Conservation (phyloP, 2,888 invertebrate genomes). For the Terebella lapidaria region DNA sequence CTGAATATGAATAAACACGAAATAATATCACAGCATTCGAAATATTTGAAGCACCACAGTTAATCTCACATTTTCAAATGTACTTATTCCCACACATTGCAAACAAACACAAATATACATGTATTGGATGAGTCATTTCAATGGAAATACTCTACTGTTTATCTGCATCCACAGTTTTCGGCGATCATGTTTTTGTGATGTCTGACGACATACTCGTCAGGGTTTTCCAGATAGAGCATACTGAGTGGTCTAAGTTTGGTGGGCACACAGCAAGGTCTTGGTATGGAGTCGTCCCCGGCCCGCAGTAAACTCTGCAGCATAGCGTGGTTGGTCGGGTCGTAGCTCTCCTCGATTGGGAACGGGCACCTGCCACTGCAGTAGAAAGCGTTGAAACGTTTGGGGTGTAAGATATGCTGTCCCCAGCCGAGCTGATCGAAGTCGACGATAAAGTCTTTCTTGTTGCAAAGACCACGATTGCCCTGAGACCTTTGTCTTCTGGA, state of each 20-base stretch:
- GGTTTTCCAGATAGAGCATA: conserved; percentile 47
- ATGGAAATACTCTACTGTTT: too few species aligned
- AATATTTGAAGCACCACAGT: too few species aligned
- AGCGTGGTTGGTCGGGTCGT: conserved; percentile 48
- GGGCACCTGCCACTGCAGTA: conserved; percentile 45
- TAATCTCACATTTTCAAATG: too few species aligned
- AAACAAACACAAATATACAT: too few species aligned
- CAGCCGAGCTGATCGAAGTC: conserved; percentile 48
- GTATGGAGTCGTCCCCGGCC: conserved; percentile 31
- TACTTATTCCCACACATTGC: too few species aligned
- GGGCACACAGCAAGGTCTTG: conserved; percentile 46
- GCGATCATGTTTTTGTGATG: conserved; percentile 48
- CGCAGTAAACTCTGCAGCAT: conserved; percentile 46
- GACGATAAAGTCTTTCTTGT: conserved; percentile 36
- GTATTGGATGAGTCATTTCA: too few species aligned
- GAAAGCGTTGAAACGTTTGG: conserved; percentile 41
- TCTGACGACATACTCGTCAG: conserved; percentile 43
- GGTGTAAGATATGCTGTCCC: conserved; percentile 47
- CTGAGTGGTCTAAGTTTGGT: conserved; percentile 40
- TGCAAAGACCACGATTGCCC: too few species aligned
- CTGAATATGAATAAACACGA: too few species aligned
- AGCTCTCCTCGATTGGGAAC: conserved; percentile 32
- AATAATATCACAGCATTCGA: too few species aligned
- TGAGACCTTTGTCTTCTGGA: too few species aligned
- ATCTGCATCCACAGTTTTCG: conserved; percentile 40